A percentile compares a stretch with the other conserved stretches of the same genome.
Evolutionary conservation across 2,113 vertebrate genomes (phyloP).

Genomic region (Lampris megalopsis): DNA sequence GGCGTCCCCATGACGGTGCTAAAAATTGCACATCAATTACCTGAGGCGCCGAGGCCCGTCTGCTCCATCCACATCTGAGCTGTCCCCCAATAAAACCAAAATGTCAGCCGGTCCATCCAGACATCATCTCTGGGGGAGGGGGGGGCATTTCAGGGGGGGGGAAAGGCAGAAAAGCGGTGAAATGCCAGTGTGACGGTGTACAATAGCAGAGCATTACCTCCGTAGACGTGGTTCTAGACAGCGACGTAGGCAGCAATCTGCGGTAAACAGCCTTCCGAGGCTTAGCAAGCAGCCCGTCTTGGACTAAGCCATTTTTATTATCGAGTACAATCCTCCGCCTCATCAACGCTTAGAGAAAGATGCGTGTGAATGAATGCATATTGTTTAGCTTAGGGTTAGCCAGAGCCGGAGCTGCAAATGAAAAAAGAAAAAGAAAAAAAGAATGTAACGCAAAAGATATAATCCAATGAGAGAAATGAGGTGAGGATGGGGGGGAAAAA

Average conservation of each 20-base stretch:
- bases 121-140: constrained; percentile 18
- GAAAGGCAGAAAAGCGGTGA: neutral
- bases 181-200: neutral
- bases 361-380: constrained; percentile 72
- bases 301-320: constrained; percentile 71
- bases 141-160: constrained; percentile 13
- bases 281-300: constrained; percentile 67
- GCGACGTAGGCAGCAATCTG: constrained; percentile 54
- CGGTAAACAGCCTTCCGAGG: constrained; percentile 66
- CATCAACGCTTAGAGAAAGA: constrained; percentile 68
- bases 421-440: constrained; percentile 22
- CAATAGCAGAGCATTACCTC: constrained; percentile 21
- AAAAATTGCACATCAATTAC: constrained; percentile 81
- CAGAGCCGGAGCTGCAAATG: constrained; percentile 56
- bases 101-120: constrained; percentile 50
- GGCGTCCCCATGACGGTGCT: constrained; percentile 73
- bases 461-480: constrained; percentile 51
- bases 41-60: constrained; percentile 71
- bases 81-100: constrained; percentile 50
- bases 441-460: constrained; percentile 64
- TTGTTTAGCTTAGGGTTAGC: constrained; percentile 72
- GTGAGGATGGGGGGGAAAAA: constrained; percentile 23
- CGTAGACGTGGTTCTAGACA: constrained; percentile 39
- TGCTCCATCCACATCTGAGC: constrained; percentile 56
- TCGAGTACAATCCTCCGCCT: constrained; percentile 69